A percentile compares a stretch with the other conserved stretches of the same genome.
phyloP scores from a whole-genome alignment of 2,888 invertebrate genomes.

The Ditula angustiorana region DNA sequence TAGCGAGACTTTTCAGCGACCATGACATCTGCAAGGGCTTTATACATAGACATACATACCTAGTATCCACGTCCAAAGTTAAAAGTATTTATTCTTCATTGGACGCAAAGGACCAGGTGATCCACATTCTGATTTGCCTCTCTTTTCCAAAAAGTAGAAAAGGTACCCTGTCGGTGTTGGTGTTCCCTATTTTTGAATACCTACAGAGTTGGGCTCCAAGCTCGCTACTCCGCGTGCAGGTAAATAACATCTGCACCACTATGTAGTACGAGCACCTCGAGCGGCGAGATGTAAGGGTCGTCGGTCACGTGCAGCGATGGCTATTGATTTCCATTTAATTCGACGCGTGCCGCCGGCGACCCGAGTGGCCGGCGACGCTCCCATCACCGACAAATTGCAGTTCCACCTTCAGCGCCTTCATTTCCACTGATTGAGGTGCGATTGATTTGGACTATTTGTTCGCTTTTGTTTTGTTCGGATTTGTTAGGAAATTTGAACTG shows the following conservation, averaged over 20 bases:
- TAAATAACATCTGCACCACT: conserved; percentile 26
- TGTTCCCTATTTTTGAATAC: not conserved
- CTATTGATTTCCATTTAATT: conserved; percentile 85
- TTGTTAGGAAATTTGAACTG: not conserved
- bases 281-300: conserved; percentile 61
- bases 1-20: too few species aligned
- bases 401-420: conserved; percentile 62
- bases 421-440: conserved; percentile 73
- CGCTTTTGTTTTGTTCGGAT: conserved; percentile 31
- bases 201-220: not conserved
- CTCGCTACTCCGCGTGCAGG: not conserved
- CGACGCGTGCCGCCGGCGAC: conserved; percentile 67
- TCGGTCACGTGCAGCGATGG: conserved; percentile 74
- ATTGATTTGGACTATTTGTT: conserved; percentile 48
- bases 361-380: conserved; percentile 43
- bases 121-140: too few species aligned
- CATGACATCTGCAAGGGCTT: too few species aligned
- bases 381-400: conserved; percentile 68
- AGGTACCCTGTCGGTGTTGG: too few species aligned
- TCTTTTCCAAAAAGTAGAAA: not conserved
- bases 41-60: too few species aligned
- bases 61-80: too few species aligned
- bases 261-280: conserved; percentile 23
- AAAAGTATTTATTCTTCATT: too few species aligned
- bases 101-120: too few species aligned